Percentiles rank a stretch among this genome's conserved stretches.
Conservation (phyloP, 1,140 invertebrate genomes). For the Nephotettix cincticeps region DNA sequence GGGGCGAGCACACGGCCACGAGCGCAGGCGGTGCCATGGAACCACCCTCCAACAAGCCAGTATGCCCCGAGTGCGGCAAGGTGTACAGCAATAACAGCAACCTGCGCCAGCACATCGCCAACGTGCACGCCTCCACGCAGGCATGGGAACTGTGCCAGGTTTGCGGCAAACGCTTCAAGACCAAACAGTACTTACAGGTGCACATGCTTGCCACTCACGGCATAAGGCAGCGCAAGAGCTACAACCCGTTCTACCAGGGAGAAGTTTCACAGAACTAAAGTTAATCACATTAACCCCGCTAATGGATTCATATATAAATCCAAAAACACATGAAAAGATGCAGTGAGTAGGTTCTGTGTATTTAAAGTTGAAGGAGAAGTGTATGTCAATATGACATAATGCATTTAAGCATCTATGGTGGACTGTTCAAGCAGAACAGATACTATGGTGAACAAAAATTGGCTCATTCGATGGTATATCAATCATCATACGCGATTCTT, state of each 20-base stretch:
- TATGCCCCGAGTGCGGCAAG: slow-evolving; percentile 67
- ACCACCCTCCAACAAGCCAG: slow-evolving; percentile 51
- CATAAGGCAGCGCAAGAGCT: slow-evolving; percentile 56
- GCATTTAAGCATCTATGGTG: no score
- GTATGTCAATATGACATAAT: no score
- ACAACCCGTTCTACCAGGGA: slow-evolving; percentile 22
- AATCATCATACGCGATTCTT: no score
- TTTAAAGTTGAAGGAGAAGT: no score
- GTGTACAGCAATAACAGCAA: slow-evolving; percentile 65
- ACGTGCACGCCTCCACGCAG: slow-evolving; percentile 64
- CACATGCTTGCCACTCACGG: slow-evolving; percentile 67
- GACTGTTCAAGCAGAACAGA: no score
- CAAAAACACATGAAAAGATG: no score
- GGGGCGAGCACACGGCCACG: slow-evolving; percentile 31
- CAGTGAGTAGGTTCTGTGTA: no score
- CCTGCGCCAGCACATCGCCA: slow-evolving; percentile 71
- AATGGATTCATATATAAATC: no score
- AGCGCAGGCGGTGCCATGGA: slow-evolving; percentile 42
- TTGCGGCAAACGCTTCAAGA: slow-evolving; percentile 67
- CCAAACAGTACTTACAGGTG: slow-evolving; percentile 68
- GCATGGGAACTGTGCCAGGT: slow-evolving; percentile 62
- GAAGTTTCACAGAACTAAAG: neutral
- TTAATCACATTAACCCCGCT: no score
- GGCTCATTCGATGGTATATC: no score
- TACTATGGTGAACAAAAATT: no score